Conservation (phyloP, 2,888 invertebrate genomes). For the Apotomis capreana region DNA sequence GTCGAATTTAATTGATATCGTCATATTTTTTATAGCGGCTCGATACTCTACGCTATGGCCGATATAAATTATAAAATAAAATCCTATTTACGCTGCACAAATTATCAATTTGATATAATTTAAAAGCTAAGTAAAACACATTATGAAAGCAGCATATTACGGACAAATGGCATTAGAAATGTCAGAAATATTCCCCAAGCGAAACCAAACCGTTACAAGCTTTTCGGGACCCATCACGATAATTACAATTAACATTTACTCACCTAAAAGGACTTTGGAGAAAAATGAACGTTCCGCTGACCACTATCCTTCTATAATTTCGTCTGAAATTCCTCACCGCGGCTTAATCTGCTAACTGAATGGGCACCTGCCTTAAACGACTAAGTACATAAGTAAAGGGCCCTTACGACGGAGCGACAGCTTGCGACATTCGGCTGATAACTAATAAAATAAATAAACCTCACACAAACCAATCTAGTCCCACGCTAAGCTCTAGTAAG, state of each 20-base stretch:
- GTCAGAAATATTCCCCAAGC: too few relatives aligned
- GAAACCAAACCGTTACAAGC: not conserved
- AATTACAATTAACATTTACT: slow-evolving; percentile 16
- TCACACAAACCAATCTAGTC: too few relatives aligned
- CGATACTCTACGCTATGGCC: too few relatives aligned
- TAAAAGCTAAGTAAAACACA: too few relatives aligned
- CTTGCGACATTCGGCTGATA: slow-evolving; percentile 5
- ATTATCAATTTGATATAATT: too few relatives aligned
- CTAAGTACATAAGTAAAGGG: slow-evolving; percentile 19
- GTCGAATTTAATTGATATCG: too few relatives aligned
- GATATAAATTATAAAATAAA: too few relatives aligned
- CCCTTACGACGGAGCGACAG: not conserved
- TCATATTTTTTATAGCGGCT: too few relatives aligned
- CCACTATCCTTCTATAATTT: slow-evolving; percentile 34
- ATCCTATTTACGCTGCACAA: too few relatives aligned
- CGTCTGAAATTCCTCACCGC: slow-evolving; percentile 20
- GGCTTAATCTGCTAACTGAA: slow-evolving; percentile 51
- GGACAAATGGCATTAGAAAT: too few relatives aligned
- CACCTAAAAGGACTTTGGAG: slow-evolving; percentile 1
- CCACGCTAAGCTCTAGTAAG: too few relatives aligned
- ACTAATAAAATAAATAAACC: not conserved
- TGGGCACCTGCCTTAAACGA: slow-evolving; percentile 35
- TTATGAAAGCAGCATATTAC: too few relatives aligned
- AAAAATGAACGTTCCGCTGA: slow-evolving; percentile 20
- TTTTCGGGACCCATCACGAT: not conserved